Percentiles rank a stretch among this genome's conserved stretches.
Conservation (phyloP, 2,888 invertebrate genomes). For the Idaea straminata region DNA sequence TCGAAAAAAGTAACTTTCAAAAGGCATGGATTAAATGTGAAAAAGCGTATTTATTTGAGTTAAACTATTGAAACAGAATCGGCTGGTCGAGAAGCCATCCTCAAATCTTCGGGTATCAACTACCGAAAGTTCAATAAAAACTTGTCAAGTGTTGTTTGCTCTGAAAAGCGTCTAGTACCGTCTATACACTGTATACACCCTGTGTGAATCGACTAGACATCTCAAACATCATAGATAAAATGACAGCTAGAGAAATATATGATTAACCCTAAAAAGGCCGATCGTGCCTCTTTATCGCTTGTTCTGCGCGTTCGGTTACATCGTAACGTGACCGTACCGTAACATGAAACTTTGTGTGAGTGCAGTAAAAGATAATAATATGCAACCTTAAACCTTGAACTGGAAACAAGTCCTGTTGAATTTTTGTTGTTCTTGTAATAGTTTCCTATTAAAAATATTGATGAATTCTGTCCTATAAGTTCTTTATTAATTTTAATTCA, state of each 20-base stretch:
- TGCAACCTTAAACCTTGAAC: too few species aligned
- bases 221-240: background rate
- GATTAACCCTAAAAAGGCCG: too few species aligned
- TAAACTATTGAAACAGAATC: background rate
- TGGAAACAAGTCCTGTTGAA: too few species aligned
- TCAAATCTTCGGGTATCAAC: constrained; percentile 12
- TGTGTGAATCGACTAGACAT: background rate
- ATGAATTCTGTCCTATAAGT: too few species aligned
- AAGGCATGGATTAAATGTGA: background rate
- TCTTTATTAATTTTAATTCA: too few species aligned
- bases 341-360: too few species aligned
- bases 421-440: too few species aligned
- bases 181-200: constrained; percentile 4
- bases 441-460: too few species aligned
- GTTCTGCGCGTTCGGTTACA: too few species aligned
- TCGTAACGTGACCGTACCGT: too few species aligned
- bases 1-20: background rate
- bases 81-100: background rate
- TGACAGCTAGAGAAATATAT: background rate
- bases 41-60: background rate
- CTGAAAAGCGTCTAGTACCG: constrained; percentile 24
- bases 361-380: too few species aligned
- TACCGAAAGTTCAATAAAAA: constrained; percentile 22
- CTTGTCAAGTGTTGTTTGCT: constrained; percentile 22
- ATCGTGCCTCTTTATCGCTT: too few species aligned